These are phyloP conservation scores for Trochalopteron elliotii DNA, from an alignment of 2,113 vertebrate genomes.

Conservation along the genomic window DNA sequence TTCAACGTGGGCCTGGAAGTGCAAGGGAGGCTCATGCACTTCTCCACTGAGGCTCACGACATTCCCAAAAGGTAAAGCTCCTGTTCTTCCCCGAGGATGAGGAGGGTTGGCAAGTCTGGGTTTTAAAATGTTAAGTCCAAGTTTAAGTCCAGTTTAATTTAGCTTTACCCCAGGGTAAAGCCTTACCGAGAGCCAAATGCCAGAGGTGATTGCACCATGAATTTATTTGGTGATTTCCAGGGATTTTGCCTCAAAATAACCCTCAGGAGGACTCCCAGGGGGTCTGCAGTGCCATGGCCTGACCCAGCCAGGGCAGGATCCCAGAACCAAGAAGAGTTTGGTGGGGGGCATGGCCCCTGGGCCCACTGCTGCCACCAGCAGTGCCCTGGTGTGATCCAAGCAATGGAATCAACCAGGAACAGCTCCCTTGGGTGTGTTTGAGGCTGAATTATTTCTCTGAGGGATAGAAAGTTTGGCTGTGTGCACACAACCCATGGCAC, in stretches of 20 bases:
- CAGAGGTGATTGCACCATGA: neutral
- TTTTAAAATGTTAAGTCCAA: neutral
- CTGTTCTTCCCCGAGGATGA: accelerated
- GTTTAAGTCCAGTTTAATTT: neutral
- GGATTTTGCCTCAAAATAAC: neutral
- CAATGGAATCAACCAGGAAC: accelerated
- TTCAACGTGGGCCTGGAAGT: slow-evolving; percentile 89
- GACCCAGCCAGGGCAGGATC: neutral
- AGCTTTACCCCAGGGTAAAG: neutral
- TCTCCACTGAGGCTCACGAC: slow-evolving; percentile 83
- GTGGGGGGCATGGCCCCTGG: neutral
- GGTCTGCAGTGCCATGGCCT: neutral
- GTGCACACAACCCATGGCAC: neutral
- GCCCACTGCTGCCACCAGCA: neutral
- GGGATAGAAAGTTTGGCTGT: neutral
- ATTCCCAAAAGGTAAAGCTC: slow-evolving; percentile 84
- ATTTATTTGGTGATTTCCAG: neutral
- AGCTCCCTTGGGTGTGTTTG: accelerated
- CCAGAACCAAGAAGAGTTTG: neutral
- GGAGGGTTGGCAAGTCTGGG: neutral
- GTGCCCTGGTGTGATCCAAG: neutral
- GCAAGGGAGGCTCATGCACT: slow-evolving; percentile 86
- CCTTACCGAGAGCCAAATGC: neutral
- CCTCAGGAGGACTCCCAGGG: neutral
- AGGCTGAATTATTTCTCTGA: neutral